Conservation (phyloP, 2,888 invertebrate species). For the Epinotia ramella region DNA sequence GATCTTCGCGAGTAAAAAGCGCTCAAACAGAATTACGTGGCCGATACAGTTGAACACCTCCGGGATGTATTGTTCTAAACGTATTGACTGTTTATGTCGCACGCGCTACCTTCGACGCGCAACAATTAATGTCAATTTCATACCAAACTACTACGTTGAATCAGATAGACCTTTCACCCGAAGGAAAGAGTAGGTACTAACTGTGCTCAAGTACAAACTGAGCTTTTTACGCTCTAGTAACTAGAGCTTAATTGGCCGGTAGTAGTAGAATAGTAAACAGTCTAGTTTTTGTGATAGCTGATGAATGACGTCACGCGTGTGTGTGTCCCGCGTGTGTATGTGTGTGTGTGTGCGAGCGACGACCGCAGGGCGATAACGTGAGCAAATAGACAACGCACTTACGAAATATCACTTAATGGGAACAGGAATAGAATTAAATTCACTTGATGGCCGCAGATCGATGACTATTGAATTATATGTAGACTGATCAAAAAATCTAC, state of each 20-base stretch:
- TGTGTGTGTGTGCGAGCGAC: slow-evolving; percentile 3
- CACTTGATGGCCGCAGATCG: background rate
- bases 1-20: background rate
- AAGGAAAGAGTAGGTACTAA: background rate
- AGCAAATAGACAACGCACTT: slow-evolving; percentile 3
- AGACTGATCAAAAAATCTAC: background rate
- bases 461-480: too few species aligned
- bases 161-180: background rate
- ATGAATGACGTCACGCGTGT: background rate
- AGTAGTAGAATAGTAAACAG: background rate
- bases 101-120: background rate
- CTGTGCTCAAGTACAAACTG: background rate
- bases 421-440: background rate
- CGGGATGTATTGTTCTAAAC: background rate
- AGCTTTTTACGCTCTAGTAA: slow-evolving; percentile 19
- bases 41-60: background rate
- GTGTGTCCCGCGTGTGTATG: background rate
- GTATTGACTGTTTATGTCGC: background rate
- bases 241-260: slow-evolving; percentile 14
- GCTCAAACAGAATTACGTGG: slow-evolving; percentile 4
- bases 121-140: background rate
- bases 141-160: background rate
- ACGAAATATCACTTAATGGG: slow-evolving; percentile 6
- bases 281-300: slow-evolving; percentile 8
- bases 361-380: background rate